Evolutionary conservation across 2,888 invertebrate species (phyloP), one percentile per base, ranked within the genome.

Genomic region (Plebejus melissa): DNA sequence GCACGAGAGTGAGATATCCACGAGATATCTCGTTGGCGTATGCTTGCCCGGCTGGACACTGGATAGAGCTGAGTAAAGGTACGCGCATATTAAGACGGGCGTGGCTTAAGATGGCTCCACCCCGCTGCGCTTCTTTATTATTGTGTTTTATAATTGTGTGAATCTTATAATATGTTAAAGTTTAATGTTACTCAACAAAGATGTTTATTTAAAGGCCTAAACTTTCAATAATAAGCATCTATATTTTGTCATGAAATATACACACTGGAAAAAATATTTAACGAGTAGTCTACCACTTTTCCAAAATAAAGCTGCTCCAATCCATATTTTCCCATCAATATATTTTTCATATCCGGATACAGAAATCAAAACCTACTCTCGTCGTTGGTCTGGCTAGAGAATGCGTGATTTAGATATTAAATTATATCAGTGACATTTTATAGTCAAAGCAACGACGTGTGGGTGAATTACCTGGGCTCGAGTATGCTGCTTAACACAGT

Each of bases 271-370:
- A 11, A 65, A 32, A 65, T 16, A 36, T 36, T 16, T 16, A 4
- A 65, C 13, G 65, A 32, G 36, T 65, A 65, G 65, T 65, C 11
- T 36, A 32, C 65, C 13, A 32, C 65, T 65, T 16, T 16, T 32
- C 32, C 65, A 65, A 32, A 32, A 36, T 32, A 16, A 36, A 65
- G 11, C 65, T 65, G 65, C 65, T 32, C 32, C 65, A 36, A 65
- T 65, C 65, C 65, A 65, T 65, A 65, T 65, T 36, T 65, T 65
- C 32, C 65, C 65, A 65, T 32, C 65, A 32, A 65, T 65, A 16
- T 65, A 36, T 13, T 32, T 54, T 4, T 65, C 65, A 60, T 65
- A 32, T 32, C 65, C 32, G 32, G 16, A 65, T 65, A 65, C 6
- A 32, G 4, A 54, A 65, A 65, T 36, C 65, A 32, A 32, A 9